Evolutionary conservation across 2,888 invertebrate species (phyloP).

Genomic region (Diaprepes abbreviatus): DNA sequence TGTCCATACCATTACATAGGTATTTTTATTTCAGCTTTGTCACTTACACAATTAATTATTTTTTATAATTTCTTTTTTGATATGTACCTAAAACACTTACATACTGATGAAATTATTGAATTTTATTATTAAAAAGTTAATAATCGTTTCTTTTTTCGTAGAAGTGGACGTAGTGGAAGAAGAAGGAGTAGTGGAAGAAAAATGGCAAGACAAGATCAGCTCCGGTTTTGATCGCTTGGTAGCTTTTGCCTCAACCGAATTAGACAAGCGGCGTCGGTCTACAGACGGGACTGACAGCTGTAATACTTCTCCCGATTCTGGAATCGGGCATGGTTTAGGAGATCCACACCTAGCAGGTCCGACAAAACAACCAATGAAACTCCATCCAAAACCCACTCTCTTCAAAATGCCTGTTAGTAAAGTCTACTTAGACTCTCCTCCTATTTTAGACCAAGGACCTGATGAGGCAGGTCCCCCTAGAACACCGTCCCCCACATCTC

Average conservation of each 20-base stretch:
- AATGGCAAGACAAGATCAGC: conserved; percentile 94
- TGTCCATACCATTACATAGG: too few relatives aligned
- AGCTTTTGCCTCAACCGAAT: conserved; percentile 92
- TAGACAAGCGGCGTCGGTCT: conserved; percentile 88
- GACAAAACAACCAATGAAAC: conserved; percentile 61
- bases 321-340: conserved; percentile 81
- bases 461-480: conserved; percentile 71
- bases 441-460: conserved; percentile 63
- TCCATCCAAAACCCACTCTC: conserved; percentile 64
- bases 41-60: too few relatives aligned
- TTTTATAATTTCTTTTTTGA: too few relatives aligned
- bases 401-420: conserved; percentile 66
- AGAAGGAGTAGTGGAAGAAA: conserved; percentile 83
- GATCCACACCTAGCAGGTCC: conserved; percentile 67
- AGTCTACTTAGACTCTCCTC: conserved; percentile 70
- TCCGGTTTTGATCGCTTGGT: conserved; percentile 95
- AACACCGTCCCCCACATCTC: conserved; percentile 72
- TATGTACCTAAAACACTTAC: too few relatives aligned
- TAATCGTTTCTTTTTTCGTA: conserved; percentile 59
- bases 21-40: too few relatives aligned
- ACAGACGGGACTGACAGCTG: conserved; percentile 82
- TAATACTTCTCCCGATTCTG: conserved; percentile 90
- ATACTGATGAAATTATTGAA: too few relatives aligned
- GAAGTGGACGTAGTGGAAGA: conserved; percentile 74
- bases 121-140: too few relatives aligned